A percentile compares a stretch with the other conserved stretches of the same genome.
These are phyloP conservation scores for Centruroides vittatus DNA, from an alignment of 1,140 invertebrate species.

Conservation along the genomic window DNA sequence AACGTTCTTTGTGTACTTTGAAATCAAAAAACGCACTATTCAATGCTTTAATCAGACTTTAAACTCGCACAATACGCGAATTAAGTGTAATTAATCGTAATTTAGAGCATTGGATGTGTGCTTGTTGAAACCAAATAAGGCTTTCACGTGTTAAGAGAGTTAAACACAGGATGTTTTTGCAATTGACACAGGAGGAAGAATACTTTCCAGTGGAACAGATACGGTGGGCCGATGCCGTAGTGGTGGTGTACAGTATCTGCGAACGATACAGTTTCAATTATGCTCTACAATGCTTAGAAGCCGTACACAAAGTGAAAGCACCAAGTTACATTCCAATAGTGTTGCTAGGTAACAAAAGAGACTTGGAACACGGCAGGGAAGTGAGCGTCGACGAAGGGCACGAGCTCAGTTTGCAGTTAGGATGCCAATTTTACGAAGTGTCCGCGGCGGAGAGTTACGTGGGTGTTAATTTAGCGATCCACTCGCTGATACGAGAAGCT, in stretches of 20 bases:
- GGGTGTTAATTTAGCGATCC: conserved; percentile 3
- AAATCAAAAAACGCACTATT: too few species aligned
- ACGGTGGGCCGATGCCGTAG: conserved; percentile 58
- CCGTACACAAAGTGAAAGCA: not conserved
- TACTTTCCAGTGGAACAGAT: conserved; percentile 39
- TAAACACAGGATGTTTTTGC: too few species aligned
- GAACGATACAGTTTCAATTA: conserved; percentile 52
- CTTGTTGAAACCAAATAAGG: too few species aligned
- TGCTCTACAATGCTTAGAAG: conserved; percentile 26
- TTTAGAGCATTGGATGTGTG: too few species aligned
- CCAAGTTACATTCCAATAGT: conserved; percentile 33
- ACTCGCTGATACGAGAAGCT: conserved; percentile 1
- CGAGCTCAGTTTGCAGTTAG: conserved; percentile 25
- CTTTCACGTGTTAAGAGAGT: too few species aligned
- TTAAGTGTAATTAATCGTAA: too few species aligned
- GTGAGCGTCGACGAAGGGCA: conserved; percentile 33
- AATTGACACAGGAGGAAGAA: not conserved
- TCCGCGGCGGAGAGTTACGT: conserved; percentile 6
- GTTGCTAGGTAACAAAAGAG: conserved; percentile 56
- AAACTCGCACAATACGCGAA: too few species aligned
- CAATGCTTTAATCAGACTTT: too few species aligned
- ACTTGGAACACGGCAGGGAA: conserved; percentile 56
- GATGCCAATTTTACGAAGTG: conserved; percentile 29
- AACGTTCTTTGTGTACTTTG: too few species aligned
- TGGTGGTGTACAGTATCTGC: conserved; percentile 64